Evolutionary conservation across 2,888 invertebrate genomes (phyloP), one percentile per base, ranked within the genome.

Genomic region (Acrocyrtus sp.): DNA sequence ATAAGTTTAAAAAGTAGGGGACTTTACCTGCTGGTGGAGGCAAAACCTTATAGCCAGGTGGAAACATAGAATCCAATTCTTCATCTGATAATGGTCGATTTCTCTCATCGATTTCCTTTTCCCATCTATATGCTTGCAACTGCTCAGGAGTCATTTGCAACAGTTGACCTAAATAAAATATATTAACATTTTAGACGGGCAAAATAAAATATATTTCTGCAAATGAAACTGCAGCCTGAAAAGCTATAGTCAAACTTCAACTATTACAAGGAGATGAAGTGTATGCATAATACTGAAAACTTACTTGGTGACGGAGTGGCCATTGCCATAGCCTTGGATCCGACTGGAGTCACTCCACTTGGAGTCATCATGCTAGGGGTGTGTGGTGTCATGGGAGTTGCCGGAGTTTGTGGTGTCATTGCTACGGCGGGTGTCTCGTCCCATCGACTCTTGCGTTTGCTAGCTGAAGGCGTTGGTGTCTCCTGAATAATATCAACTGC

Each of bases 91-190:
- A 90, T 0, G 98, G 98, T 78, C 98, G 88, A 85, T 99, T 99
- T 70, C 99, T 88, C 84, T 99, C 98, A 83, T 99, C 99, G 72
- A 99, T 98, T 86, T 99, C 99, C 82, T 96, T 91, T 85, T 98
- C 98, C 97, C 97, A 97, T 27, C 97, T 91, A 84, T 95, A 98
- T 0, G 97, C 96, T 85, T 99, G 98, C 77, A 98, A 86, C 84
- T 99, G 99, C 84, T 99, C 99, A 0, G 99, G 99, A 0, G 99
- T 99, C 98, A 99, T 99, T 15, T 96, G 94, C 76, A 97, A 92
- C 75, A 98, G 87, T 82, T 98, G 97, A 19, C 95, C 87, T 83
- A 50, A 48, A 24, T 45, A 22, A n/a, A 51, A 27, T 48, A 19
- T 41, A 58, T 17, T 45, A 17, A 45, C 15, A 22, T 39, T 19